Evolutionary conservation across 2,888 invertebrate species (phyloP).

Genomic region (Cylindroiulus punctatus): DNA sequence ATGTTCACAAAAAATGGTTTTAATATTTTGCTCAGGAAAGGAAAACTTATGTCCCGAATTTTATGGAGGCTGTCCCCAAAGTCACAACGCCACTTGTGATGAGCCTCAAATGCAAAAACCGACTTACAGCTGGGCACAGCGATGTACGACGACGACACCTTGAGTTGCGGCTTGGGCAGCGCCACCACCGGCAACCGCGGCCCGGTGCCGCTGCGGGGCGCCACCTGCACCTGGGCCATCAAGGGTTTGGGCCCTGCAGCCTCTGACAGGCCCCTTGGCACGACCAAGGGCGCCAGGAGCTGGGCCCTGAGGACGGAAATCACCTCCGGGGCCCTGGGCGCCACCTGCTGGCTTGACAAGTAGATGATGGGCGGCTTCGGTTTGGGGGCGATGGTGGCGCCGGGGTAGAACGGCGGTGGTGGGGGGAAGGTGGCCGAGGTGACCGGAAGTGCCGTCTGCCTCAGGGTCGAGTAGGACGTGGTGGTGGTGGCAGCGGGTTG

Average conservation of each 20-base stretch:
- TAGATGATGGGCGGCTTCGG: not conserved
- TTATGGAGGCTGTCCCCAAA: too few species aligned
- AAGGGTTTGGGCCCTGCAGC: not conserved
- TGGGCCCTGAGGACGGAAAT: not conserved
- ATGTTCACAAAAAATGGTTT: too few species aligned
- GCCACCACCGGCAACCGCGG: not conserved
- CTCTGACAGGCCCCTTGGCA: not conserved
- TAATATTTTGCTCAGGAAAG: too few species aligned
- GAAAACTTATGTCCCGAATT: too few species aligned
- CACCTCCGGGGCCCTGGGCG: not conserved
- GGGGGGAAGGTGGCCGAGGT: not conserved
- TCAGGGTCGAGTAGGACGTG: not conserved
- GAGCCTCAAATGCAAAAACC: too few species aligned
- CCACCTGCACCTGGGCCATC: not conserved
- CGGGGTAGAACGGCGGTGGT: not conserved
- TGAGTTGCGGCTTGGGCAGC: not conserved
- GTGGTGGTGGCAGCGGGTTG: not conserved
- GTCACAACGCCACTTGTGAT: too few species aligned
- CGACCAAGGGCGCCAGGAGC: not conserved
- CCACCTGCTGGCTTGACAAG: not conserved
- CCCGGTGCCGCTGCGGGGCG: not conserved
- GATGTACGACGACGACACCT: conserved; percentile 9
- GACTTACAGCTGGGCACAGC: conserved; percentile 2
- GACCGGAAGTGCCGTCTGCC: not conserved
- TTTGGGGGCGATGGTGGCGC: not conserved